Evolutionary conservation across 92 coral and sea anemone genomes (phyloP), one percentile per base, ranked within the genome.

Genomic region (Zoanthus solanderi): DNA sequence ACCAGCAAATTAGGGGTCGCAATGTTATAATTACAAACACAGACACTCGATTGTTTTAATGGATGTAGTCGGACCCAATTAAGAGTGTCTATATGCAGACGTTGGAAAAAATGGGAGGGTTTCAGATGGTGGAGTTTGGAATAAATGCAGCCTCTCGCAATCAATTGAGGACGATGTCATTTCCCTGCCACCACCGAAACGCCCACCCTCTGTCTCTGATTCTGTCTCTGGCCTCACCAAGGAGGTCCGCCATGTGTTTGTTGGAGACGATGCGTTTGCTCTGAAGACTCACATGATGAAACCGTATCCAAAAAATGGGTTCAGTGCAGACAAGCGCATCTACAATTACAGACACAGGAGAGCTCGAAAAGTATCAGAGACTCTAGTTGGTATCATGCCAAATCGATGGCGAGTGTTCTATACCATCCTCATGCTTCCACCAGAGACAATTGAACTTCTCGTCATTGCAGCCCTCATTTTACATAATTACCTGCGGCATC

Each of bases 121-220:
- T 47, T 83, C 94, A 1, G 94, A 91, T 78, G 90, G 92, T 7
- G 92, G 92, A 31, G 94, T 91, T 7, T 88, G 91, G 91, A 91
- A 88, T 78, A 91, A 91, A 83, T 91, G 91, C 75, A 75, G 91
- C 67, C 68, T 91, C 37, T 52, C 94, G 12, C 69, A 83, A 66
- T 77, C 85, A 75, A 88, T 88, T 83, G 89, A 91, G 34, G 78
- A 91, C 67, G 87, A 78, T 10, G 57, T 72, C 52, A 74, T 91
- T 61, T 76, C 76, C 67, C 89, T 88, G 68, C 89, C 93, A 9
- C 87, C 89, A 50, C 87, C 89, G 9, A 75, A 42, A 56, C 84
- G 91, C 88, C 81, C 87, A 52, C 91, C 93, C 32, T 47, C 52
- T 47, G 61, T 12, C 73, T 68, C 14, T 68, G 74, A 68, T 31